These are phyloP conservation scores for Ginglymostoma cirratum DNA, from an alignment of 2,113 vertebrate genomes.

Conservation along the genomic window DNA sequence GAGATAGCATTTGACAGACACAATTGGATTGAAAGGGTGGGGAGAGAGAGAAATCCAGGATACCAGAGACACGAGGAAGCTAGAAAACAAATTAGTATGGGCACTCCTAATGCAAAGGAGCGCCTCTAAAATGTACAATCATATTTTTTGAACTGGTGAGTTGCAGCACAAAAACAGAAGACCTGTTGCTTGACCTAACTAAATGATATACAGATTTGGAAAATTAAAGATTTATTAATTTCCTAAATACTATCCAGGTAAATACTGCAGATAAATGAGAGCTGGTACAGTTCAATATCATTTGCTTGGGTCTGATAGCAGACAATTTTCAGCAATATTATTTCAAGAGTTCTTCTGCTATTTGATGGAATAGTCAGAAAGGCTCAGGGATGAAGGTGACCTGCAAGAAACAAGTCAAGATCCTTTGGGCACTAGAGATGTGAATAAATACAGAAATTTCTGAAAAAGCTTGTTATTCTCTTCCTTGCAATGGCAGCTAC, in stretches of 20 bases:
- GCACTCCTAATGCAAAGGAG: background rate
- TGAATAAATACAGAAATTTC: too few species aligned
- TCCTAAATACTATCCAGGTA: background rate
- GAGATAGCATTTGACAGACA: background rate
- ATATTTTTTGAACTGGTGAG: background rate
- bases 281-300: background rate
- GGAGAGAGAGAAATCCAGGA: background rate
- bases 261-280: too few species aligned
- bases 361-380: background rate
- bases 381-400: background rate
- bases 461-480: too few species aligned
- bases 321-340: background rate
- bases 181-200: background rate
- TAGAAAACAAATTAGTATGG: background rate
- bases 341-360: background rate
- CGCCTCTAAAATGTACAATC: background rate
- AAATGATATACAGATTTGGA: background rate
- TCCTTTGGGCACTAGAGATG: too few species aligned
- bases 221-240: background rate
- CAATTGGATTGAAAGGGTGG: background rate
- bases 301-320: background rate
- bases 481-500: too few species aligned
- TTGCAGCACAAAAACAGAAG: background rate
- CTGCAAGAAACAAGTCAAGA: background rate
- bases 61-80: background rate